Conservation (phyloP, 2,888 invertebrate genomes). For the Lacanobia wlatinum region DNA sequence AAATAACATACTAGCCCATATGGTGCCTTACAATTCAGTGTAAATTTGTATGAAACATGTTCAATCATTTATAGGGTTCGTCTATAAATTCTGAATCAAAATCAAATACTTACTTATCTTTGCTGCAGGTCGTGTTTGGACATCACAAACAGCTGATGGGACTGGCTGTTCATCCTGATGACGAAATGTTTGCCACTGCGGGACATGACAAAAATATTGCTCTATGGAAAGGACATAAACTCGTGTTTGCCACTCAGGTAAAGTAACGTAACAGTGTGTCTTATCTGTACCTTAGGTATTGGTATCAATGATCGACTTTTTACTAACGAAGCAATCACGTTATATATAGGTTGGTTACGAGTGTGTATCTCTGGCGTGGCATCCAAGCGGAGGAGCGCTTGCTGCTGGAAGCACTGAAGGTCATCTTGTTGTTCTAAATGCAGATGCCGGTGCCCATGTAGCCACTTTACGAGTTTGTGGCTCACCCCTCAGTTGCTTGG, state of each 20-base stretch:
- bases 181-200: conserved; percentile 97
- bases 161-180: conserved; percentile 96
- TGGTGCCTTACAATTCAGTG: too few relatives aligned
- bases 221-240: conserved; percentile 96
- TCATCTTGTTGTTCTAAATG: conserved; percentile 95
- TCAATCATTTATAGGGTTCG: too few relatives aligned
- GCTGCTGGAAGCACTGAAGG: conserved; percentile 98
- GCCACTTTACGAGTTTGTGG: conserved; percentile 96
- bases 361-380: conserved; percentile 96
- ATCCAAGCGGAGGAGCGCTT: conserved; percentile 96
- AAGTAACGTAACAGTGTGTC: too few relatives aligned
- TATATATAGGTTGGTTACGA: conserved; percentile 94
- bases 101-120: background rate
- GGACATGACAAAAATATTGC: conserved; percentile 98
- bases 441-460: conserved; percentile 96
- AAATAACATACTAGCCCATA: too few relatives aligned
- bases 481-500: conserved; percentile 96
- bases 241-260: conserved; percentile 96
- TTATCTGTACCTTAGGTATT: too few relatives aligned
- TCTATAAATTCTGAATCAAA: too few relatives aligned
- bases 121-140: conserved; percentile 94
- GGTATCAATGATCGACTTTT: background rate
- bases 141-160: conserved; percentile 97
- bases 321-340: background rate
- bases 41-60: too few relatives aligned